These are phyloP conservation scores for Glaucidium brasilianum DNA, from an alignment of 2,113 vertebrate species.

Conservation along the genomic window DNA sequence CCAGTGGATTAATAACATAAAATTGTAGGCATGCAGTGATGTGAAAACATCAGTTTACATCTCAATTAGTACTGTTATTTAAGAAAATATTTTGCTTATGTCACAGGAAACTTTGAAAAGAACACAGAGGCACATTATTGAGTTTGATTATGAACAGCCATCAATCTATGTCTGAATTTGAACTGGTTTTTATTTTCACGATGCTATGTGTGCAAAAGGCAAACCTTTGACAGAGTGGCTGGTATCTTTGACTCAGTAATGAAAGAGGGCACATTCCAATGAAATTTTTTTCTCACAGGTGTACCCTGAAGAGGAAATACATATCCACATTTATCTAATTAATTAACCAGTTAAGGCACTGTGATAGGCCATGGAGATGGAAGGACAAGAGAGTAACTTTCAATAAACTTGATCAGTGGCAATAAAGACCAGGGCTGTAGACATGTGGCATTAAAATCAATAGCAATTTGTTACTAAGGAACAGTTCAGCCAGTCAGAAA, in stretches of 20 bases:
- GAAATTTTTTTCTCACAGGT: neutral
- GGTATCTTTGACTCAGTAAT: neutral
- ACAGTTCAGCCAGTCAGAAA: neutral
- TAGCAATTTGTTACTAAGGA: neutral
- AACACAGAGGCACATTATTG: neutral
- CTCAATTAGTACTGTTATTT: neutral
- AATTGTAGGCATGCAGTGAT: neutral
- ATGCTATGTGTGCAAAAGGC: neutral
- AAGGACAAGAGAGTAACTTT: neutral
- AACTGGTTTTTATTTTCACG: neutral
- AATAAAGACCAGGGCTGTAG: neutral
- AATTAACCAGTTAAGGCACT: neutral
- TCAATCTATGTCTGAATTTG: neutral
- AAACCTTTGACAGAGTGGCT: neutral
- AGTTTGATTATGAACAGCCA: neutral
- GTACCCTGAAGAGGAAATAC: neutral
- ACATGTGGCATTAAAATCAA: neutral
- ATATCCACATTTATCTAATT: neutral
- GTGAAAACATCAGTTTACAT: neutral
- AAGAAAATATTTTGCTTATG: neutral
- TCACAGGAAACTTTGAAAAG: neutral
- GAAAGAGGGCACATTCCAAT: neutral
- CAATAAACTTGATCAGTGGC: neutral
- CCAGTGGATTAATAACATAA: neutral
- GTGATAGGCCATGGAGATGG: neutral